These are phyloP conservation scores for Pandion haliaetus DNA, from an alignment of 2,113 vertebrate species.

Conservation along the genomic window DNA sequence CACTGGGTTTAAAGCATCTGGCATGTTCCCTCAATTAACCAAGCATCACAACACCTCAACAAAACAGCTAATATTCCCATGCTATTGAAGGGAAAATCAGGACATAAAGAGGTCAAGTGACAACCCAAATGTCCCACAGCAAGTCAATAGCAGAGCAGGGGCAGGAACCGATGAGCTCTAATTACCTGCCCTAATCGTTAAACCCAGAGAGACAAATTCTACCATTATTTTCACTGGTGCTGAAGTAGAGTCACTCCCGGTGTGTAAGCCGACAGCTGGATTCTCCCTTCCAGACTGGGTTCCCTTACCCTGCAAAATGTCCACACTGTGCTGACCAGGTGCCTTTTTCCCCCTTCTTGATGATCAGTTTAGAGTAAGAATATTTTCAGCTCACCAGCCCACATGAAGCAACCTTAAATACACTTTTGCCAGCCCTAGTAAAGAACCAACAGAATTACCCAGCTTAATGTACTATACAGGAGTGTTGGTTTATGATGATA, in stretches of 20 bases:
- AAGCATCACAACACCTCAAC: neutral
- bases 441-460: slow-evolving; percentile 15
- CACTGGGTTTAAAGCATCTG: neutral
- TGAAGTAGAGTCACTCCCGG: neutral
- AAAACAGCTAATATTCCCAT: neutral
- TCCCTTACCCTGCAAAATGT: neutral
- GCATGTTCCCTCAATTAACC: neutral
- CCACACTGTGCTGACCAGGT: neutral
- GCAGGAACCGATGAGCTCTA: neutral
- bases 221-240: neutral
- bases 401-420: neutral
- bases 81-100: neutral
- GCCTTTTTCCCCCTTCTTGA: neutral
- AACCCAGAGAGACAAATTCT: neutral
- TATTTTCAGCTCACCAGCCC: neutral
- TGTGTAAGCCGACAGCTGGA: neutral
- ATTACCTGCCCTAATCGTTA: neutral
- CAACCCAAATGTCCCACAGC: neutral
- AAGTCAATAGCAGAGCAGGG: neutral
- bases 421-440: neutral
- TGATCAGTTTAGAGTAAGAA: neutral
- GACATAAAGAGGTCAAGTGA: neutral
- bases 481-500: slow-evolving; percentile 40
- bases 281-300: fast-evolving
- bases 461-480: slow-evolving; percentile 38